Base-by-base conservation (phyloP, 2,888 invertebrate genomes). In the Danaus chrysippus region DNA sequence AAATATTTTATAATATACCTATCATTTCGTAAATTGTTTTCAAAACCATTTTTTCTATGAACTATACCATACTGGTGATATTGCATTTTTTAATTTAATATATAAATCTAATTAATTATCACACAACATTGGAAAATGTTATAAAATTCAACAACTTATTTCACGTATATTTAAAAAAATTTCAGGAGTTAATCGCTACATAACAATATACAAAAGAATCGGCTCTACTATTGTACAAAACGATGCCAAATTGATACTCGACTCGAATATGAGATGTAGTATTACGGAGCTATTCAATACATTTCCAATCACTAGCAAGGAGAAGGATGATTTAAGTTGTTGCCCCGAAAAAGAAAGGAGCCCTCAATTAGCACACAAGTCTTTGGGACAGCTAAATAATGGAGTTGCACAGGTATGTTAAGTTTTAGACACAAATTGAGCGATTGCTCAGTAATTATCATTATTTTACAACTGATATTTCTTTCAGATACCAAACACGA, bases 161-260 rank as follows among this genome's bases (percentile, higher is more conserved):
- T 49, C 11, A 43, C 10, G n/a, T 43, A 12, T 11, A 43, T 12
- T 5, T 43, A 10, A 43, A 12, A 43, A 10, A 17, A 34, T 64
- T 62, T 13, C 92, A 92, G 94, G 94, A 53, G 92, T 92, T 0
- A 93, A 92, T 72, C 91, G 96, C 0, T 94, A 89, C 73, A 71
- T 96, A 61, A 95, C 95, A 12, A 93, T 95, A 42, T 94, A 93
- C 75, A 96, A 96, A 79, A 88, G 94, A 43, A 91, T 93, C 61
- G 93, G 93, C 1, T 94, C 94, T 0, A 93, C 93, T 0, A 94
- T 94, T 56, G 93, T 94, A 41, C 93, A 94, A 74, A 92, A 92
- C 68, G 93, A 94, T 79, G 93, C 94, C 0, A 88, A 92, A 54
- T 91, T 96, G 56, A 92, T 93, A 49, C 76, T 96, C 65, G 93